Conservation (phyloP, 2,113 vertebrate genomes). For the Cynoglossus semilaevis region DNA sequence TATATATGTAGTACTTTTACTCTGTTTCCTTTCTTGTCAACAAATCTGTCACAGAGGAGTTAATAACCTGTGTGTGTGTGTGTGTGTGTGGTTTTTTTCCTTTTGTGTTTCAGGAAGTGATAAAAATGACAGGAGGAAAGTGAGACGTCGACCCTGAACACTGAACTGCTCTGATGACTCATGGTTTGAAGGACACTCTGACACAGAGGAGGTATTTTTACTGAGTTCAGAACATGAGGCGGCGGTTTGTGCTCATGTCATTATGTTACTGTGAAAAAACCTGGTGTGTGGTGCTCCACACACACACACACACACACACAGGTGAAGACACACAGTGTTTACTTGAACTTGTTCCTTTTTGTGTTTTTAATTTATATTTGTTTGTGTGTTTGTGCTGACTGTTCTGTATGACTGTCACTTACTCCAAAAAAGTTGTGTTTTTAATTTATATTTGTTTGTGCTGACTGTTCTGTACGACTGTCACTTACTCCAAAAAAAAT, state of each 20-base stretch:
- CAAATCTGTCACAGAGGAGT: background rate
- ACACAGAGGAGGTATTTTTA: background rate
- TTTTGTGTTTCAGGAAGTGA: slow-evolving; percentile 50
- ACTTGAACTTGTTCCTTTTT: slow-evolving; percentile 48
- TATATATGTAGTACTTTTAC: too few species aligned
- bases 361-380: background rate
- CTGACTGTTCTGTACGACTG: background rate
- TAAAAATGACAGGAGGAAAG: background rate
- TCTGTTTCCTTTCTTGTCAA: too few species aligned
- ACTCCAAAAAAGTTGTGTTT: too few species aligned
- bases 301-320: slow-evolving; percentile 4
- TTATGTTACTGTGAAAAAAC: slow-evolving; percentile 33
- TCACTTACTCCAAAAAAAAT: too few species aligned
- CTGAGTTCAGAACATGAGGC: background rate
- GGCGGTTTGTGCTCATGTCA: slow-evolving; percentile 1
- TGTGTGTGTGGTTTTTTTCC: too few species aligned
- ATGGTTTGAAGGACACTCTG: background rate
- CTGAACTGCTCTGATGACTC: slow-evolving; percentile 2
- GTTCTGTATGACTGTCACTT: slow-evolving; percentile 2
- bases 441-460: background rate
- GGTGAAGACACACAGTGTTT: slow-evolving; percentile 32
- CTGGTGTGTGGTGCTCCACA: slow-evolving; percentile 4
- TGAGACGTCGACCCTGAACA: background rate
- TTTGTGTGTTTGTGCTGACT: background rate
- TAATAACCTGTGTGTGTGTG: background rate